Base-by-base conservation (phyloP, 1,140 invertebrate genomes). In the Heliconius himera region DNA sequence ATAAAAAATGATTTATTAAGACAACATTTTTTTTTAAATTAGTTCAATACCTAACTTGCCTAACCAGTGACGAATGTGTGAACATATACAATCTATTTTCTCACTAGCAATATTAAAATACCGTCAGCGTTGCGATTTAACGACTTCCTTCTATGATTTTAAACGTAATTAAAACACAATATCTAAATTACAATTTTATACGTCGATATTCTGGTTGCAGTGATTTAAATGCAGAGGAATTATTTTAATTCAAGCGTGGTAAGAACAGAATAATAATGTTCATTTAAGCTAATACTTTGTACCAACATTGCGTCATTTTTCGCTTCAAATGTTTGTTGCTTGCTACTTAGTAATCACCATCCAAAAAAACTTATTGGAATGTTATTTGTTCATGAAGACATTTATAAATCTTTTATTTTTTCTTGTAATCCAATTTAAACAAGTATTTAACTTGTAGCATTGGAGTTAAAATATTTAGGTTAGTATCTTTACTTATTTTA, bases 311-410 rank as follows among this genome's bases (percentile, higher is more conserved):
- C 89, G 86, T 91, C 87, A 91, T 82, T 79, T 54, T 80, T 74
- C 76, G 83, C 11, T 51, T 78, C 49, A 46, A 81, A 77, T 49
- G 33, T 56, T 22, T 81, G 70, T 78, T 20, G 76, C 60, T 66
- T 29, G 60, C 60, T 87, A 89, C 89, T 88, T 87, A 89, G 88
- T 85, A 82, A 72, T 81, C 18, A 20, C 49, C 82, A 85, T 87
- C 87, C 86, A 85, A 89, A 92, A 92, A 91, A 88, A 84, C 87
- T 80, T 87, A 75, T 82, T 56, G 88, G 87, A 90, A 90, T 90
- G 88, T 81, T 84, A 87, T 90, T 88, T 88, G 84, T 81, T 72
- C 72, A 71, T 75, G 70, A 46, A 73, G 77, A 81, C 77, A 73
- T 81, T 81, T 70, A 79, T 70, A 70, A 79, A 73, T 76, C 73